Evolutionary conservation across 2,888 invertebrate genomes (phyloP), one percentile per base, ranked within the genome.

Genomic region (Dasypolia templi): DNA sequence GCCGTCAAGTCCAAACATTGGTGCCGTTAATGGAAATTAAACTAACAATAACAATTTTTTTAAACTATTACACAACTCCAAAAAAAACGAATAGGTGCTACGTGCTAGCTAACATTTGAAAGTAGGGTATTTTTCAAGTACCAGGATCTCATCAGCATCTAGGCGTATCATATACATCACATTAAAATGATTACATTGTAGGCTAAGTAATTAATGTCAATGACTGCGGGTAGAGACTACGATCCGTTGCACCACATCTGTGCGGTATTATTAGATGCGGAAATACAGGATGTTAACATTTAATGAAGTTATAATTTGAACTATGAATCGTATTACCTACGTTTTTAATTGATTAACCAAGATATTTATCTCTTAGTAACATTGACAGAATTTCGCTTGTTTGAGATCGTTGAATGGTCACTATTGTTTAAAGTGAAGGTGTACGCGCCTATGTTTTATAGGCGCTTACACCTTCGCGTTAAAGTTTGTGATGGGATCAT

Each of bases 201-300:
- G 71, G 63, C 29, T 72, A 64, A 75, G 68, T 71, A 79, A 75
- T 82, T 74, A 75, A 63, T 77, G 72, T 76, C 74, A 84, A 65
- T 69, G 77, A 76, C 51, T 84, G 68, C 29, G 70, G 55, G 44
- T 14, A 22, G 39, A 39, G 26, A 73, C 75, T 70, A 35, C 46
- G 72, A 67, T 76, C 56, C 64, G 56, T 78, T 77, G 79, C 79
- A 76, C 61, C 78, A 77, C 77, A 78, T 80, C 77, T 76, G 79
- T 56, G n/a, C 9, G 59, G 17, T 88, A 87, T 86, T 86, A 83
- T 81, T 87, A 85, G 86, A 85, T 63, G 19, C 7, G 2, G 9
- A 6, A 42, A 46, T 81, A 87, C 77, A 85, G 73, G 55, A 0
- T 76, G 87, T 59, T 58, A 9, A 26, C 17, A 3, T 9, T 26